phyloP scores from a whole-genome alignment of 2,888 invertebrate species.

The Synergus gifuensis region DNA sequence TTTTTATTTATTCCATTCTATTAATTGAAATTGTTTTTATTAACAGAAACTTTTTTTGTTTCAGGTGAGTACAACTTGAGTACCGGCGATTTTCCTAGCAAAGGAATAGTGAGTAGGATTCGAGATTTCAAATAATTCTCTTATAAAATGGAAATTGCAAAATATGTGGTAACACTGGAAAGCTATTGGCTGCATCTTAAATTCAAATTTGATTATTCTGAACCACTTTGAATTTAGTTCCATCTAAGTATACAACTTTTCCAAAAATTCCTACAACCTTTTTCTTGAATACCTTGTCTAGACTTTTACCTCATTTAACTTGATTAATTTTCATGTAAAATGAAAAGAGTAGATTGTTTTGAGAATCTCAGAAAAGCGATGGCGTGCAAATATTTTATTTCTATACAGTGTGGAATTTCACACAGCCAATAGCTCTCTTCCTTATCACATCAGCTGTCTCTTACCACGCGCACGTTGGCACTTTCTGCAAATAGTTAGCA shows the following conservation, averaged over 20 bases:
- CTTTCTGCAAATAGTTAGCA: not conserved
- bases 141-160: not conserved
- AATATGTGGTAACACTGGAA: not conserved
- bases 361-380: not conserved
- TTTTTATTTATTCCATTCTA: not conserved
- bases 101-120: not conserved
- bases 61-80: constrained; percentile 5
- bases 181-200: not conserved
- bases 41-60: not conserved
- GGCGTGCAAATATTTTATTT: not conserved
- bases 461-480: constrained; percentile 37
- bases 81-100: not conserved
- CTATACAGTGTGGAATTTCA: constrained; percentile 8
- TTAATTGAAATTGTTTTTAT: not conserved
- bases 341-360: not conserved
- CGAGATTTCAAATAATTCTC: not conserved
- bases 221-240: no score
- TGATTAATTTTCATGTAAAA: no score
- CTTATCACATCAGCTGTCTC: constrained; percentile 27
- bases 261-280: no score
- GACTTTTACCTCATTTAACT: no score
- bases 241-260: no score
- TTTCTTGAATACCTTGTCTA: no score
- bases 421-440: constrained; percentile 26
- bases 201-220: not conserved